These are phyloP conservation scores for Pterocles burchelli DNA, from an alignment of 2,113 vertebrate species.

Conservation along the genomic window DNA sequence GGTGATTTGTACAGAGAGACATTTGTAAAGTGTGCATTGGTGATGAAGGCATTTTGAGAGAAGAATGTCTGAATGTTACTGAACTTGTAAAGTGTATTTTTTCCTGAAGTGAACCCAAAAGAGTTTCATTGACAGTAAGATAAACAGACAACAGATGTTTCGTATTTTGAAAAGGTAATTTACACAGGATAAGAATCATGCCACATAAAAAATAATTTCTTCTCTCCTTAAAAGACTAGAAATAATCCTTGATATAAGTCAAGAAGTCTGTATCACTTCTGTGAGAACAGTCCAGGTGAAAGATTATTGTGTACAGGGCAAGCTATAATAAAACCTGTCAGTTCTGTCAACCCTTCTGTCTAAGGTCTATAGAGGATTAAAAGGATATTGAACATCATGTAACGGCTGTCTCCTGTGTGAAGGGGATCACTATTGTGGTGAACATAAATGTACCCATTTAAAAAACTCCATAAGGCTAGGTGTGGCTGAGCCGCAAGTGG, in stretches of 20 bases:
- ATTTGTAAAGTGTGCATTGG: not conserved
- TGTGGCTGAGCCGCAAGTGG: constrained; percentile 41
- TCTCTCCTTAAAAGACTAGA: constrained; percentile 40
- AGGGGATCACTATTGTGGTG: constrained; percentile 29
- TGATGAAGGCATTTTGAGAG: not conserved
- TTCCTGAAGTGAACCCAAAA: not conserved
- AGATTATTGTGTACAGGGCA: constrained; percentile 74
- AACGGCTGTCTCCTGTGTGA: constrained; percentile 68
- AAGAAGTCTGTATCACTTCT: constrained; percentile 65
- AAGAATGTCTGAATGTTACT: not conserved
- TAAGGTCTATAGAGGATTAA: constrained; percentile 73
- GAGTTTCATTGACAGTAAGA: constrained; percentile 9
- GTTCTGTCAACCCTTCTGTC: constrained; percentile 67
- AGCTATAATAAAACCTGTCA: constrained; percentile 78
- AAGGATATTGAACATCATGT: constrained; percentile 71
- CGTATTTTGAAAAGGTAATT: constrained; percentile 47
- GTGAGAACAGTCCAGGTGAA: constrained; percentile 66
- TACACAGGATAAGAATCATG: not conserved
- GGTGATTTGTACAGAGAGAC: not conserved
- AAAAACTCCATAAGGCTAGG: not conserved
- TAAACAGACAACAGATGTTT: constrained; percentile 58
- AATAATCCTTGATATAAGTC: constrained; percentile 59
- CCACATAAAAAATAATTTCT: constrained; percentile 45
- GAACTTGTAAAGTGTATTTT: not conserved
- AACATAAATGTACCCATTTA: constrained; percentile 1